Base-by-base conservation (phyloP, 2,113 vertebrate species). In the crab-eating macaque (Macaca fascicularis) region DNA sequence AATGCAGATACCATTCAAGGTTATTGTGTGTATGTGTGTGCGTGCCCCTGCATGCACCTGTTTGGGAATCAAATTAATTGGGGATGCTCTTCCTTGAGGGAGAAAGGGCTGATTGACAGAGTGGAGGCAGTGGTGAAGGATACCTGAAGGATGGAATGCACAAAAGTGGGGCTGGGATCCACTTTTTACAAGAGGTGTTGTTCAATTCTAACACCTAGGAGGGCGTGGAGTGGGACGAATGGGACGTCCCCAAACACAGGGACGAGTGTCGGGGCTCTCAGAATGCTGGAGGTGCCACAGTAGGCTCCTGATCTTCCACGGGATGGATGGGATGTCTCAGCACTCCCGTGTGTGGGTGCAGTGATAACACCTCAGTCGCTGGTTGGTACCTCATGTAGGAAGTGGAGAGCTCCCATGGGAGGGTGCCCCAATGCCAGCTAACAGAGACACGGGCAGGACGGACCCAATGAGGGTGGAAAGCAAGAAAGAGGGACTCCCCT, bases 371-470 rank as follows among this genome's bases (percentile, higher is more conserved):
- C 10, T 61, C 59, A 27, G 59, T 61, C 59, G 10, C 25, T 11
- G 22, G 59, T 11, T 10, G 25, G 59, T 61, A 4, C 59, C 59
- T 61, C 59, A 30, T 4, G 11, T 72, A n/a, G 72, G 32, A 61
- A 52, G 48, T 48, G 10, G 40, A 16, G 30, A 45, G 59, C 48
- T 43, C 61, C 13, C 5, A 5, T 52, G 61, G 30, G 11, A n/a
- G 75, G 23, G 0, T 12, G 30, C 16, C 48, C 17, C 6, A 1
- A 17, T 48, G 2, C 7, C 27, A 35, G 12, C 19, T 75, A 27
- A 30, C 1, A 0, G 13, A 23, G 40, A 25, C 69, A 16, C 1
- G 2, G n/a, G 45, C 23, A 8, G 72, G 23, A 76, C 1, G 81
- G 74, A 11, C 59, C 6, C 1, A 40, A n/a, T 22, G 32, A 38